Evolutionary conservation across 2,113 vertebrate species (phyloP).

Genomic region (Ictalurus furcatus): DNA sequence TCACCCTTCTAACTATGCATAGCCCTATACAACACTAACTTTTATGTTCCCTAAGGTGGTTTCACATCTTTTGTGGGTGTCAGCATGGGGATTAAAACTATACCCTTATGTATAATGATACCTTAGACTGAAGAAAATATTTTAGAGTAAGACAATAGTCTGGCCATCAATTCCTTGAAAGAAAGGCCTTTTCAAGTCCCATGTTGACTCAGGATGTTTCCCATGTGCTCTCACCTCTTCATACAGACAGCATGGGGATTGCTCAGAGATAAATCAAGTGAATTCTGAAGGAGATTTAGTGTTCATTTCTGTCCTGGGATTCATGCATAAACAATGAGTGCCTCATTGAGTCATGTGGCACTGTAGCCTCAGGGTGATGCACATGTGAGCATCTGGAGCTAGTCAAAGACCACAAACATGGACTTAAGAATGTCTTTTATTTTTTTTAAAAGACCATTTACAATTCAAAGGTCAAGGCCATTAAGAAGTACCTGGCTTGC

Average conservation of each 20-base stretch:
- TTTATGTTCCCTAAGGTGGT: not conserved
- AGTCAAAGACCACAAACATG: not conserved
- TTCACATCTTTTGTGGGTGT: not conserved
- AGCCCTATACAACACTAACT: not conserved
- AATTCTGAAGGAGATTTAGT: not conserved
- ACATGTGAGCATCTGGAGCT: not conserved
- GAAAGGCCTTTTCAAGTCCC: not conserved
- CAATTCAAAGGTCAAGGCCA: not conserved
- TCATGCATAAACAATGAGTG: not conserved
- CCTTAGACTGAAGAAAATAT: not conserved
- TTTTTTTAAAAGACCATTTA: not conserved
- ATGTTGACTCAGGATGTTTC: not conserved
- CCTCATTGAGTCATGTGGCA: not conserved
- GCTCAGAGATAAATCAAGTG: not conserved
- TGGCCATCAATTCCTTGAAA: not conserved
- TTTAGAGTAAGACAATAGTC: not conserved
- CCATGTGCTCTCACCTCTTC: not conserved
- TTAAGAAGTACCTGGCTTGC: not conserved
- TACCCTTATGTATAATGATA: not conserved
- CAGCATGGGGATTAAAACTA: not conserved
- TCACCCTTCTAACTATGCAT: not conserved
- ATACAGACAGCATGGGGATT: not conserved
- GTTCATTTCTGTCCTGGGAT: not conserved
- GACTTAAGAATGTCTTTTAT: not conserved
- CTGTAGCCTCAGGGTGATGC: not conserved